phyloP scores from a whole-genome alignment of 1,140 invertebrate species.

The Drosophila pallidifrons region DNA sequence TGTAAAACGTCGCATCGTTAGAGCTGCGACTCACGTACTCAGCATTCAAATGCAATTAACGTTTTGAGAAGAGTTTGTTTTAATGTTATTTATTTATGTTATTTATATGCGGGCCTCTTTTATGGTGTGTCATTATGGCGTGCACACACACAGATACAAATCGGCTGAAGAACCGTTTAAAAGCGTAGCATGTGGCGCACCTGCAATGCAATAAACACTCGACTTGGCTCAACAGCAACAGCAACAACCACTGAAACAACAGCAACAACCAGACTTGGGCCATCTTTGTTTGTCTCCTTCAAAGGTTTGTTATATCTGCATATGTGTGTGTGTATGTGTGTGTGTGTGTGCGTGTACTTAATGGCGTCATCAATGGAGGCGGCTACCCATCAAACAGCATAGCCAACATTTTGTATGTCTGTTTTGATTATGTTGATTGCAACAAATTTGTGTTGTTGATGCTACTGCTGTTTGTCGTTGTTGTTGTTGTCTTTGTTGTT shows the following conservation, averaged over 20 bases:
- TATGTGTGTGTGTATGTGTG: constrained; percentile 4
- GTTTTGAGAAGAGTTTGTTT: constrained; percentile 50
- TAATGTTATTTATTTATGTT: constrained; percentile 63
- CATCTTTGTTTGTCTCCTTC: constrained; percentile 44
- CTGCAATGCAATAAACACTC: constrained; percentile 59
- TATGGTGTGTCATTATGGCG: constrained; percentile 31
- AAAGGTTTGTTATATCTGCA: not conserved
- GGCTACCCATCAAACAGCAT: constrained; percentile 30
- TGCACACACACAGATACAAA: constrained; percentile 21
- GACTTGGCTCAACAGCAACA: constrained; percentile 25
- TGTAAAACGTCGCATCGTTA: constrained; percentile 16
- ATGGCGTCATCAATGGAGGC: constrained; percentile 55
- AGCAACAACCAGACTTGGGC: constrained; percentile 2
- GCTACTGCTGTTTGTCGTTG: constrained; percentile 21
- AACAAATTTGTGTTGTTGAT: constrained; percentile 60
- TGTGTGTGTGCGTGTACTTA: constrained; percentile 34
- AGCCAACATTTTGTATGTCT: constrained; percentile 52
- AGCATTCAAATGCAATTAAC: constrained; percentile 58
- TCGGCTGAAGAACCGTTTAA: constrained; percentile 53
- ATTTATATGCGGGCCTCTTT: constrained; percentile 48
- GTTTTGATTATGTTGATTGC: constrained; percentile 82
- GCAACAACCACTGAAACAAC: constrained; percentile 24
- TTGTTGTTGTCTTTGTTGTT: constrained; percentile 21
- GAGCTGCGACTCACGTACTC: constrained; percentile 47
- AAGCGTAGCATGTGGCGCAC: constrained; percentile 50